A percentile compares a stretch with the other conserved stretches of the same genome.
Conservation (phyloP, 2,113 vertebrate genomes). For the Alexandromys fortis region DNA sequence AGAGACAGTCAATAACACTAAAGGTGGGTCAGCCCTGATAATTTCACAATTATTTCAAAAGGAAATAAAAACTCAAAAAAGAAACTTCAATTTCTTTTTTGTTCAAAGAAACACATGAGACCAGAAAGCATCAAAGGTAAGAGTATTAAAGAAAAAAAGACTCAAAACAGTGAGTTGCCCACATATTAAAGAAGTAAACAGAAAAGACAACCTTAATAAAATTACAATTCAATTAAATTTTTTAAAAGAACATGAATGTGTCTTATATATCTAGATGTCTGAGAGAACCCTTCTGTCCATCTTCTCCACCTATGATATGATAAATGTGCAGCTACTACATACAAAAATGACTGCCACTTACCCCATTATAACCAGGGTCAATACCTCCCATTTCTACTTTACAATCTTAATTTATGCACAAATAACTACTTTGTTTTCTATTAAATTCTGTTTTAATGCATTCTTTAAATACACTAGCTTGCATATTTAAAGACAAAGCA, state of each 20-base stretch:
- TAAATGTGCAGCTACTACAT: neutral
- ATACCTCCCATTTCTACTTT: constrained; percentile 20
- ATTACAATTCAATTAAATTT: neutral
- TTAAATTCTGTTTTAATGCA: constrained; percentile 36
- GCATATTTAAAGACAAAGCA: neutral
- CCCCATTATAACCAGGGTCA: neutral
- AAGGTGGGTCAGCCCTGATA: neutral
- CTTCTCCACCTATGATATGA: constrained; percentile 33
- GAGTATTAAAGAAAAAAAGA: constrained; percentile 30
- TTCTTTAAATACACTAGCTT: constrained; percentile 9
- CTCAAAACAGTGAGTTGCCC: neutral
- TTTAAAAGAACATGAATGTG: neutral
- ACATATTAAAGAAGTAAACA: neutral
- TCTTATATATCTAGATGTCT: neutral
- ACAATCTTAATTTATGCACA: constrained; percentile 35
- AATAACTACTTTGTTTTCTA: constrained; percentile 25
- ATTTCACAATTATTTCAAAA: constrained; percentile 52
- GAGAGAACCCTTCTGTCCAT: neutral
- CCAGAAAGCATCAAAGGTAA: constrained; percentile 9
- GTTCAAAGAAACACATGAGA: constrained; percentile 26
- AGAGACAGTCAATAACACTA: constrained; percentile 20
- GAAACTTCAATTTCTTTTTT: constrained; percentile 26
- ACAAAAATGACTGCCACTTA: neutral
- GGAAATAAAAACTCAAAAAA: neutral
- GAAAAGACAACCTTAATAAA: constrained; percentile 11